Percentiles rank a stretch among this genome's conserved stretches.
These are phyloP conservation scores for Esox niger DNA, from an alignment of 2,113 vertebrate genomes.

Conservation along the genomic window DNA sequence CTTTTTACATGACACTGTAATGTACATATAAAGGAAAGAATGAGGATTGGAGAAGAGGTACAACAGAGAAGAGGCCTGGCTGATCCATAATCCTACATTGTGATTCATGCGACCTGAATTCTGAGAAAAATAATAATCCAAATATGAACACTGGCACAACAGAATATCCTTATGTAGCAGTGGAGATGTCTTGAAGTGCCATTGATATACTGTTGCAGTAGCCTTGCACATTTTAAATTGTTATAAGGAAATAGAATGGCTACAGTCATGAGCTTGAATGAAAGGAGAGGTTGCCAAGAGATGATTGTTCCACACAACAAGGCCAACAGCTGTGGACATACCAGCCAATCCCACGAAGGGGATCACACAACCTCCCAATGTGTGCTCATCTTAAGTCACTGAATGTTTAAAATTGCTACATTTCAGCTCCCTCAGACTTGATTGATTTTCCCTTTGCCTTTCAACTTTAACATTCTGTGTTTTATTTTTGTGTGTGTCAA, in stretches of 20 bases:
- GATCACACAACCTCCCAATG: slow-evolving; percentile 50
- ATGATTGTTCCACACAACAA: slow-evolving; percentile 43
- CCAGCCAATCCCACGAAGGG: slow-evolving; percentile 49
- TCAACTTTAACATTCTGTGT: neutral
- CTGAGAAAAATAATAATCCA: no score
- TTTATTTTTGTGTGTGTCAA: no score
- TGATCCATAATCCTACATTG: slow-evolving; percentile 39
- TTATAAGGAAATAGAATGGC: slow-evolving; percentile 46
- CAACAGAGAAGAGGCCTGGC: slow-evolving; percentile 1
- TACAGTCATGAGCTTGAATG: slow-evolving; percentile 38
- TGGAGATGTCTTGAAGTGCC: slow-evolving; percentile 56
- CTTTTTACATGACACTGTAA: no score
- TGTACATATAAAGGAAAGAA: no score
- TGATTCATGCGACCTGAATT: no score
- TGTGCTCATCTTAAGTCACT: slow-evolving; percentile 12
- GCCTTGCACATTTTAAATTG: slow-evolving; percentile 60
- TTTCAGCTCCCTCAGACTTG: slow-evolving; percentile 23
- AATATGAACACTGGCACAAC: slow-evolving; percentile 47
- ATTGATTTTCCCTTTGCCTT: slow-evolving; percentile 12
- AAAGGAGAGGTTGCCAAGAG: slow-evolving; percentile 53
- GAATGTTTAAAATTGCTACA: slow-evolving; percentile 30
- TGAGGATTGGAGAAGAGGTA: no score
- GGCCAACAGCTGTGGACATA: slow-evolving; percentile 62
- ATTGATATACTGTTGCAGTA: slow-evolving; percentile 63
- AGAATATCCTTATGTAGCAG: slow-evolving; percentile 28